A percentile compares a stretch with the other conserved stretches of the same genome.
phyloP scores from a whole-genome alignment of 37 sponge, comb jelly and placozoan species.

The Tethya wilhelma region DNA sequence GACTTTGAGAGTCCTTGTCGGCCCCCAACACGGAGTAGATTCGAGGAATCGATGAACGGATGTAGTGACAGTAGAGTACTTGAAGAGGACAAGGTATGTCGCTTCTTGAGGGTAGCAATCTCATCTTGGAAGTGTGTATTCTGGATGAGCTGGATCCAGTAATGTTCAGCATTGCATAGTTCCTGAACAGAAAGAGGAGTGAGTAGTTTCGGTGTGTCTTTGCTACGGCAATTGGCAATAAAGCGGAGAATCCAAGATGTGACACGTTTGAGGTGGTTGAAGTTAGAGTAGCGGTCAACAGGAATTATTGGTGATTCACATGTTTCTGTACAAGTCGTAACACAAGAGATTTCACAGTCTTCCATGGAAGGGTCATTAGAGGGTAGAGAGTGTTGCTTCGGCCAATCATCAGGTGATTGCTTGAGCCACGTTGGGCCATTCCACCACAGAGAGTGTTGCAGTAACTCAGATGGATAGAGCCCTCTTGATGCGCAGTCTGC shows the following conservation, averaged over 20 bases:
- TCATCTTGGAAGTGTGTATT: neutral
- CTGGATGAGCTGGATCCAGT: conserved; percentile 8
- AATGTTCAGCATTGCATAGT: neutral
- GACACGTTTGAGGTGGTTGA: conserved; percentile 1
- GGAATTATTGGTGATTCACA: conserved; percentile 4
- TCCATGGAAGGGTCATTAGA: neutral
- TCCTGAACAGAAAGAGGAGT: neutral
- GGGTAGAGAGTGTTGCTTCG: neutral
- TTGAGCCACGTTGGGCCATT: conserved; percentile 28
- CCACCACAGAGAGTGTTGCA: conserved; percentile 15
- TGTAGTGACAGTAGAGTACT: neutral
- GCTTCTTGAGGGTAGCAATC: neutral
- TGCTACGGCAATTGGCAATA: neutral
- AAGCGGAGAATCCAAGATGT: conserved; percentile 15
- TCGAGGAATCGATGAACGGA: conserved; percentile 7
- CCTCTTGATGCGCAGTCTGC: no score
- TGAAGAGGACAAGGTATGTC: neutral
- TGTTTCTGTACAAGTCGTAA: neutral
- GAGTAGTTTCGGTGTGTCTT: neutral
- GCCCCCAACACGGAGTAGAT: conserved; percentile 3
- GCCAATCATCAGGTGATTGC: conserved; percentile 7
- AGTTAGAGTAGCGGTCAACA: no score
- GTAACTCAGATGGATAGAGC: conserved; percentile 5
- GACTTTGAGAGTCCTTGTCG: neutral
- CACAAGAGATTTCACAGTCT: neutral